phyloP scores from a whole-genome alignment of 2,888 invertebrate genomes.

The Tenthredo amoena region DNA sequence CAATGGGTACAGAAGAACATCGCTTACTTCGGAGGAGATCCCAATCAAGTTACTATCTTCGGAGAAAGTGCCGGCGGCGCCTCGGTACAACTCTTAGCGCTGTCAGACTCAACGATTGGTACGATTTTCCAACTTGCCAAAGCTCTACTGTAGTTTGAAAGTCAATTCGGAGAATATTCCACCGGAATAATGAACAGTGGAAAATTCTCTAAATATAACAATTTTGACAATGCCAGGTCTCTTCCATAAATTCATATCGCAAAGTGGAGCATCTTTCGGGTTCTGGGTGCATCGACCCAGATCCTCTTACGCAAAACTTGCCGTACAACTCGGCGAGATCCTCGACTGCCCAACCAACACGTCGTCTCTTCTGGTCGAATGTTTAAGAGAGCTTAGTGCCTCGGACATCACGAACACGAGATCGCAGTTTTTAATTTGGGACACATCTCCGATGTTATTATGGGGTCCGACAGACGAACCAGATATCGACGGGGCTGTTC shows the following conservation, averaged over 20 bases:
- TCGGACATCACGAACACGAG: neutral
- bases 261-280: neutral
- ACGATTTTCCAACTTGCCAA: neutral
- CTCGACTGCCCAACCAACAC: neutral
- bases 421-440: neutral
- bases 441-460: neutral
- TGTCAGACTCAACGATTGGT: slow-evolving; percentile 20
- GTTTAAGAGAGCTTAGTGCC: neutral
- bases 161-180: neutral
- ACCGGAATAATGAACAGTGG: neutral
- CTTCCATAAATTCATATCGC: slow-evolving; percentile 13
- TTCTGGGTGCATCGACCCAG: neutral
- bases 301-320: neutral
- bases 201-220: neutral
- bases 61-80: slow-evolving; percentile 33
- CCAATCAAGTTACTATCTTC: slow-evolving; percentile 39
- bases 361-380: neutral
- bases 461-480: slow-evolving; percentile 35
- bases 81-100: slow-evolving; percentile 24
- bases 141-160: neutral
- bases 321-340: neutral
- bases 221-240: neutral
- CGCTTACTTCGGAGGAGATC: slow-evolving; percentile 40
- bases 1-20: slow-evolving; percentile 41
- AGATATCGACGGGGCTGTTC: slow-evolving; percentile 8